phyloP scores from a whole-genome alignment of 2,797 vertebrate species.

The Platalea minor region DNA sequence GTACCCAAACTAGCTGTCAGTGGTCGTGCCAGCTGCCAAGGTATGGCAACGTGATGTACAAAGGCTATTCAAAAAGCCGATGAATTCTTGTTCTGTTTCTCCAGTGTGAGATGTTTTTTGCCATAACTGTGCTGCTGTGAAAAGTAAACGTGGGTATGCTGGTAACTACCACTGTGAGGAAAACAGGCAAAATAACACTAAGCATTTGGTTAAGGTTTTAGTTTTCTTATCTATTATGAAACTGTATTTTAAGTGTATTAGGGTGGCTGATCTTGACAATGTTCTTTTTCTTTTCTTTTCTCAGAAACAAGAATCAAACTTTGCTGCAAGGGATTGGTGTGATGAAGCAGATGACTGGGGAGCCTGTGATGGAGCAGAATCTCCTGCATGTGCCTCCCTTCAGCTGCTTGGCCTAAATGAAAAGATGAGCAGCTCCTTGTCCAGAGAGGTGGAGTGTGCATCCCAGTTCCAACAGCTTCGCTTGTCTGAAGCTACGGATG shows the following conservation, averaged over 20 bases:
- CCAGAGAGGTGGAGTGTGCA: conserved; percentile 63
- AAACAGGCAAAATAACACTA: neutral
- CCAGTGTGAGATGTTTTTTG: neutral
- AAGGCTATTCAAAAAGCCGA: neutral
- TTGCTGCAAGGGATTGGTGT: conserved; percentile 82
- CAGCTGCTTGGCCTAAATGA: neutral
- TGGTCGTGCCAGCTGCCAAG: neutral
- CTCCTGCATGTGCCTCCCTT: neutral
- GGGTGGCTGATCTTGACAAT: neutral
- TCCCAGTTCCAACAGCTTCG: conserved; percentile 74
- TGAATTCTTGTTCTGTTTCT: neutral
- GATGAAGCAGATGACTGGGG: conserved; percentile 91
- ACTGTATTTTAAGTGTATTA: neutral
- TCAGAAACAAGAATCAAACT: conserved; percentile 25
- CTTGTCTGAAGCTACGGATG: conserved; percentile 34
- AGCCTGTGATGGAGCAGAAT: conserved; percentile 48
- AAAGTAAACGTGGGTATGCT: accelerated
- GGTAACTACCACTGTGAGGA: neutral
- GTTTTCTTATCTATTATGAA: neutral
- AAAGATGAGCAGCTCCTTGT: neutral
- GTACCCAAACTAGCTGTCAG: neutral
- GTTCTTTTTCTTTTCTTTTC: neutral
- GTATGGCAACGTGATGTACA: neutral
- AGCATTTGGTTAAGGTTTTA: neutral
- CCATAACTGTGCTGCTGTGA: neutral